Base-by-base conservation (phyloP, 2,888 invertebrate species). In the Drosophila planitibia region DNA sequence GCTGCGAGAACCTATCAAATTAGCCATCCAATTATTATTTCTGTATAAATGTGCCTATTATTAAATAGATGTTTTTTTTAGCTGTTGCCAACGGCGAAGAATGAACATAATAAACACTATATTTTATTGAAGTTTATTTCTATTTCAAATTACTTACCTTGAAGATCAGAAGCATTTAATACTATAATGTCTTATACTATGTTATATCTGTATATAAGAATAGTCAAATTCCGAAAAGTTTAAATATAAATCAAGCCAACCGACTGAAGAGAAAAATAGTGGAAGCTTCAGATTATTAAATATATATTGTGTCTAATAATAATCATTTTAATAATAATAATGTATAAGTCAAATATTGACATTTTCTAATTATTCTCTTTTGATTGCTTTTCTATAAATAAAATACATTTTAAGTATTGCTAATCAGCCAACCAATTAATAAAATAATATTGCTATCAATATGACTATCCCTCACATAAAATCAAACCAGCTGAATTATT, bases 391-490 rank as follows among this genome's bases (percentile, higher is more conserved):
- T 4, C 3, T 6, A 1, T 7, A 47, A 14, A 14, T 47, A 47
- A 9, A 47, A 4, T 9, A 25, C 1, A 16, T 47, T 47, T 47
- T 1, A 47, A 16, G 9, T 30, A 19, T 51, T 25, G 55, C 6
- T 35, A 32, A 69, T 74, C 63, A 19, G 28, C 14, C 3, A 12
- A n/a, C 51, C n/a, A 64, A 75, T 70, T 70, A 75, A 75, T 76
- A 61, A 76, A 6, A 22, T 16, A 30, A 22, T 32, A 39, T 30
- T 54, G 25, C 16, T 5, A 54, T 22, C 25, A 54, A 35, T 35
- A 10, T 10, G 3, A 16, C 3, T 22, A n/a, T 9, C 6, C 5
- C 1, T 16, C 22, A 54, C 22, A 16, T 7, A n/a, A 54, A 19
- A 53, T 32, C 9, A 14, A 54, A 10, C 5, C 16, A 19, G 33